A percentile compares a stretch with the other conserved stretches of the same genome.
These are phyloP conservation scores for Acronicta leporina DNA, from an alignment of 2,888 invertebrate species.

Conservation along the genomic window DNA sequence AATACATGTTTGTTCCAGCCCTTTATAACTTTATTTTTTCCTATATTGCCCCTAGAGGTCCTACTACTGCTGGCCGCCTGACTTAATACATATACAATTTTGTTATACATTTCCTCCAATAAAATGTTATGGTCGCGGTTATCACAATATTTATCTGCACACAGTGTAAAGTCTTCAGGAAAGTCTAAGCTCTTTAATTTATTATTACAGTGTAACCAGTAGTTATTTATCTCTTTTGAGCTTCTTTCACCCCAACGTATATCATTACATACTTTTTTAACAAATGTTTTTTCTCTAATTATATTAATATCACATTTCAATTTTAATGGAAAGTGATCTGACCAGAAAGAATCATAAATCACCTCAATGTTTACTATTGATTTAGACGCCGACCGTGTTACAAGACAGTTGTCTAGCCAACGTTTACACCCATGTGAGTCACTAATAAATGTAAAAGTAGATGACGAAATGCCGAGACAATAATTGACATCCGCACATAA, in stretches of 20 bases:
- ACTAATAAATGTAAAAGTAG: neutral
- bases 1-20: slow-evolving; percentile 10
- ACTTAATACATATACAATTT: slow-evolving; percentile 4
- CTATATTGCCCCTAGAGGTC: neutral
- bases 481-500: too few relatives aligned
- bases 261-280: neutral
- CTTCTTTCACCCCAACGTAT: neutral
- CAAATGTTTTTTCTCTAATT: neutral
- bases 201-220: neutral
- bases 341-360: neutral
- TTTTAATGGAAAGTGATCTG: slow-evolving; percentile 13
- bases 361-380: neutral
- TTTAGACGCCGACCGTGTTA: neutral
- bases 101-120: neutral
- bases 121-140: neutral
- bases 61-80: neutral
- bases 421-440: slow-evolving; percentile 12
- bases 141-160: neutral
- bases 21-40: slow-evolving; percentile 1
- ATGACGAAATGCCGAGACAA: too few relatives aligned
- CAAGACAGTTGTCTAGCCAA: slow-evolving; percentile 16
- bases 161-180: neutral
- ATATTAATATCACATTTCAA: slow-evolving; percentile 1
- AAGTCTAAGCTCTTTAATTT: neutral
- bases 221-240: neutral